These are phyloP conservation scores for Sylvilagus bachmani DNA, from an alignment of 2,113 vertebrate species.

Conservation along the genomic window DNA sequence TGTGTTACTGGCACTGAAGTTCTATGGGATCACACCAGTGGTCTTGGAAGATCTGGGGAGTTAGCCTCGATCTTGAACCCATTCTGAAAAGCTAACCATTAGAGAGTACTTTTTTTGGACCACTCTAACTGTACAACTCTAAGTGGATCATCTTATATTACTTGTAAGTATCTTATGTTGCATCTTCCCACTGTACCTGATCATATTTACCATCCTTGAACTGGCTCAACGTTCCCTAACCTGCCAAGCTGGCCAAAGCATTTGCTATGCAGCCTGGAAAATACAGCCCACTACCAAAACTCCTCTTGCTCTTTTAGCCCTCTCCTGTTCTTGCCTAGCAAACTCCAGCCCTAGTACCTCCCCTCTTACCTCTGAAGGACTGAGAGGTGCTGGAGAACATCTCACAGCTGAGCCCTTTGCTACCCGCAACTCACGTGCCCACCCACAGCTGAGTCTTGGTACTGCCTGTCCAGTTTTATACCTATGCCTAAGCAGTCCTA, in stretches of 20 bases:
- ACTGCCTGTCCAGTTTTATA: neutral
- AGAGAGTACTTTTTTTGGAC: neutral
- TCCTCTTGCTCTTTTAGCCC: neutral
- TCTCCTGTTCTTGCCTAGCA: neutral
- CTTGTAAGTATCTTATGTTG: neutral
- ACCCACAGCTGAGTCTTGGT: fast-evolving
- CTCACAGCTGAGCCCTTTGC: neutral
- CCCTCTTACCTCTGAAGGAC: neutral
- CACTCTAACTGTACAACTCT: no score
- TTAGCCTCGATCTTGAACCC: neutral
- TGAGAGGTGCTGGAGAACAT: no score
- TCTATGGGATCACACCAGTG: neutral
- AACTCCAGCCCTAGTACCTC: neutral
- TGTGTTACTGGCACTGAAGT: neutral
- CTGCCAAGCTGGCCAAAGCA: neutral
- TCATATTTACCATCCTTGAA: neutral
- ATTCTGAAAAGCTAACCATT: neutral
- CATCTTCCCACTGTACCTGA: no score
- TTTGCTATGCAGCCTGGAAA: neutral
- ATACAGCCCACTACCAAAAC: neutral
- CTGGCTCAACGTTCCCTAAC: neutral
- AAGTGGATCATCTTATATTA: neutral
- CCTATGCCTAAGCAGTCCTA: neutral
- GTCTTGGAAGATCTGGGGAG: neutral
- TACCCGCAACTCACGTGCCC: fast-evolving